Percentiles rank a stretch among this genome's conserved stretches.
Evolutionary conservation across 2,113 vertebrate species (phyloP).

Genomic region (Rhinopithecus roxellana): DNA sequence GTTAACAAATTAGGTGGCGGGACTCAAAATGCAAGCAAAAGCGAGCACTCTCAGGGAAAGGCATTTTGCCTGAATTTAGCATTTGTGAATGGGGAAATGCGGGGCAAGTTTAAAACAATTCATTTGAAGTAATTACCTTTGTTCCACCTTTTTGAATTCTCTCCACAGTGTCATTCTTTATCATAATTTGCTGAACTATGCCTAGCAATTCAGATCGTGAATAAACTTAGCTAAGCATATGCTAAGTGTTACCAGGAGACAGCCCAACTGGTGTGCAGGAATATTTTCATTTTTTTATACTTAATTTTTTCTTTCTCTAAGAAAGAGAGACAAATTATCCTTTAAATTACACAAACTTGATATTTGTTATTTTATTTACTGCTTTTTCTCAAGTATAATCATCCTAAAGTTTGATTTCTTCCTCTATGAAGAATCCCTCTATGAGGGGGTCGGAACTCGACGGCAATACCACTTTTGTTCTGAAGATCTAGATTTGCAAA

Average conservation of each 20-base stretch:
- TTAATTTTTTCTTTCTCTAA: neutral
- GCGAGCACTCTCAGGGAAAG: neutral
- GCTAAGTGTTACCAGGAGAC: neutral
- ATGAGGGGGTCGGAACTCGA: neutral
- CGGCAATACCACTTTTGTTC: neutral
- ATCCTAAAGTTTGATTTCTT: neutral
- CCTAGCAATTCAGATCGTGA: neutral
- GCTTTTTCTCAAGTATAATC: neutral
- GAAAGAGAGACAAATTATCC: neutral
- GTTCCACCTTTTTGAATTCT: neutral
- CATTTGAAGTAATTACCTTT: constrained; percentile 17
- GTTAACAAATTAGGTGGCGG: constrained; percentile 27
- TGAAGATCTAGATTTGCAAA: neutral
- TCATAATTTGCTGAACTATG: neutral
- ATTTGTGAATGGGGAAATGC: neutral
- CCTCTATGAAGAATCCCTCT: neutral
- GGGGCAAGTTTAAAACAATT: neutral
- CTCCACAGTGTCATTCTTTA: neutral
- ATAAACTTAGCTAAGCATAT: neutral
- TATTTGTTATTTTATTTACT: neutral
- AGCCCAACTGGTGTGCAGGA: accelerated
- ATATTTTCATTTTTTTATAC: constrained; percentile 6
- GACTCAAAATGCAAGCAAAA: constrained; percentile 25
- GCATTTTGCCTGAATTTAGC: neutral
- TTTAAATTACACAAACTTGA: constrained; percentile 14